Evolutionary conservation across 2,888 invertebrate species (phyloP), one percentile per base, ranked within the genome.

Genomic region (Drosophila leonis): DNA sequence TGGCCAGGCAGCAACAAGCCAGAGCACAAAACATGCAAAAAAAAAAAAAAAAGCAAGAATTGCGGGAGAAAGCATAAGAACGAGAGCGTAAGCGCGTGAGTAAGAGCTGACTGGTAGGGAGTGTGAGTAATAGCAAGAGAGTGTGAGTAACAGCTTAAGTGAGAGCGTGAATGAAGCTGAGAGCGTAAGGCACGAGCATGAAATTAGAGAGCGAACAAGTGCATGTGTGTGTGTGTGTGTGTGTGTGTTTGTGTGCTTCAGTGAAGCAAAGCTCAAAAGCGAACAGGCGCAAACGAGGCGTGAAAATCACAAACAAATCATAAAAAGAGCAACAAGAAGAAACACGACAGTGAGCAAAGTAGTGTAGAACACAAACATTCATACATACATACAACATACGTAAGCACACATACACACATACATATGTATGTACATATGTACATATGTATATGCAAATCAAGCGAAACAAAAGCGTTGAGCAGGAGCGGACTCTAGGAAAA

Each of bases 221-320:
- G 56, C 44, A 49, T 12, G 41, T 48, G 13, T 46, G 56, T 48
- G 37, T 52, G 55, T 55, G 8, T 48, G 61, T 54, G 37, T 60
- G 13, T 42, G 12, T 6, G 12, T 44, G 42, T 48, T 27, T 65
- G 68, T 61, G 20, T 31, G 33, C 24, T 20, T 52, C 41, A 59
- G 33, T 39, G 37, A 73, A 75, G 61, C 75, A 61, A 73, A 68
- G 85, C 80, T 73, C 62, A 73, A 75, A 79, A 84, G 65, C 70
- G 79, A 72, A 77, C 79, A 68, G 68, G 69, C 48, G 62, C 66
- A 77, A 80, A 89, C 88, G 83, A 89, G 79, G 85, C 84, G 84
- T 87, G 88, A 89, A 84, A 89, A 84, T 84, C 88, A 82, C 88
- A 89, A 84, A 75, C 88, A 89, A 87, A 89, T 84, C 85, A 84